These are phyloP conservation scores for Calephelis virginiensis DNA, from an alignment of 1,140 invertebrate genomes.

Conservation along the genomic window DNA sequence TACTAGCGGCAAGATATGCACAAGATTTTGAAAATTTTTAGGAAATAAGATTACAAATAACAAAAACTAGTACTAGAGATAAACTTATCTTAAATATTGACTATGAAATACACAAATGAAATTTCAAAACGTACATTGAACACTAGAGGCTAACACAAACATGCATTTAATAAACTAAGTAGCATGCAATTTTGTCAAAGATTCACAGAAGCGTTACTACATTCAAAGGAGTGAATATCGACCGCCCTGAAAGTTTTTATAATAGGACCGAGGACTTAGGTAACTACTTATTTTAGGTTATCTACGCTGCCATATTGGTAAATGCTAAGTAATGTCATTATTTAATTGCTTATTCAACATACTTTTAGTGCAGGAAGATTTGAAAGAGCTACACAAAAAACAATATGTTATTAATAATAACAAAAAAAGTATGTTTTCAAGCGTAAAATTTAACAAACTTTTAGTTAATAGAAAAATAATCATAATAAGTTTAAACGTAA, in stretches of 20 bases:
- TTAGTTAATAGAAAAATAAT: background rate
- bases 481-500: background rate
- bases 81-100: background rate
- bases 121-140: background rate
- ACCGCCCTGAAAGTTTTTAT: conserved; percentile 48
- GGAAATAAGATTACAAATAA: background rate
- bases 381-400: conserved; percentile 22
- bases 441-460: conserved; percentile 9
- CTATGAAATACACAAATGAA: background rate
- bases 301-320: conserved; percentile 76
- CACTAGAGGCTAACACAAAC: background rate
- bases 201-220: conserved; percentile 32
- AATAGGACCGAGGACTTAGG: conserved; percentile 41
- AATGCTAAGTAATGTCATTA: conserved; percentile 64
- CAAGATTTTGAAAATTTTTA: no score
- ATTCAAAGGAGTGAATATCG: conserved; percentile 31
- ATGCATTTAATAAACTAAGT: conserved; percentile 16
- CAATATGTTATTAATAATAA: conserved; percentile 11
- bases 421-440: conserved; percentile 24
- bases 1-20: no score
- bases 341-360: conserved; percentile 55
- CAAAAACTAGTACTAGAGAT: background rate
- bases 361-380: conserved; percentile 40
- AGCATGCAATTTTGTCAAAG: conserved; percentile 17
- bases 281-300: conserved; percentile 44